Evolutionary conservation across 2,797 vertebrate genomes (phyloP).

Genomic region (Hypotaenidia philippensis): DNA sequence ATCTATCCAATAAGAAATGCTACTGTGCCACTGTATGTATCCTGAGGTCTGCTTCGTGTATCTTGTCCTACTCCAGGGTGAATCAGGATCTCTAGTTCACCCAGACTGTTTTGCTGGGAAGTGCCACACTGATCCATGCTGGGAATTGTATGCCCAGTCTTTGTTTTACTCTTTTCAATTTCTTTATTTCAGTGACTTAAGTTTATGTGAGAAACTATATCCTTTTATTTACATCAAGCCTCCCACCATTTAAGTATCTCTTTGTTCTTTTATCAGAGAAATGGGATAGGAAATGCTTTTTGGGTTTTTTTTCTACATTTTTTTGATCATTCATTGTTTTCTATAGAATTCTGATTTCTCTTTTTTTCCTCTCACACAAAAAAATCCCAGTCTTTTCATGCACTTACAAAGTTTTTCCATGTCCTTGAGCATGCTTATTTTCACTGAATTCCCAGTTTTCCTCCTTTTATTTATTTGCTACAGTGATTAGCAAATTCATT

Average conservation of each 20-base stretch:
- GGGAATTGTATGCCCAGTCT: background rate
- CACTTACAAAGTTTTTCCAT: background rate
- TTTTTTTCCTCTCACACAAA: background rate
- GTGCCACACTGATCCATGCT: background rate
- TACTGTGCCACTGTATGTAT: no score
- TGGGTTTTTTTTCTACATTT: background rate
- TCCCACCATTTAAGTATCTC: background rate
- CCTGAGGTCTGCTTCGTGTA: background rate
- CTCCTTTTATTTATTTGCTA: background rate
- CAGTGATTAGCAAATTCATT: background rate
- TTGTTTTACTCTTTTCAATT: background rate
- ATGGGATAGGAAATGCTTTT: rapidly evolving
- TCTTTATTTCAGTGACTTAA: background rate
- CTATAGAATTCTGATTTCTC: background rate
- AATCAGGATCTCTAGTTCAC: background rate
- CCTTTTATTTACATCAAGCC: background rate
- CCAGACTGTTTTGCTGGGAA: background rate
- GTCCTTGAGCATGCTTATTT: background rate
- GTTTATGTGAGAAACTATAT: background rate
- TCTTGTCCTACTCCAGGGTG: no score
- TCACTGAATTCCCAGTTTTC: background rate
- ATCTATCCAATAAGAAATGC: rapidly evolving
- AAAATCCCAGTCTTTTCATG: background rate
- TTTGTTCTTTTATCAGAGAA: background rate
- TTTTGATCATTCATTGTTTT: background rate